Percentiles rank a stretch among this genome's conserved stretches.
Evolutionary conservation across 2,797 vertebrate species (phyloP).

Genomic region (Phalloptychus januarius): DNA sequence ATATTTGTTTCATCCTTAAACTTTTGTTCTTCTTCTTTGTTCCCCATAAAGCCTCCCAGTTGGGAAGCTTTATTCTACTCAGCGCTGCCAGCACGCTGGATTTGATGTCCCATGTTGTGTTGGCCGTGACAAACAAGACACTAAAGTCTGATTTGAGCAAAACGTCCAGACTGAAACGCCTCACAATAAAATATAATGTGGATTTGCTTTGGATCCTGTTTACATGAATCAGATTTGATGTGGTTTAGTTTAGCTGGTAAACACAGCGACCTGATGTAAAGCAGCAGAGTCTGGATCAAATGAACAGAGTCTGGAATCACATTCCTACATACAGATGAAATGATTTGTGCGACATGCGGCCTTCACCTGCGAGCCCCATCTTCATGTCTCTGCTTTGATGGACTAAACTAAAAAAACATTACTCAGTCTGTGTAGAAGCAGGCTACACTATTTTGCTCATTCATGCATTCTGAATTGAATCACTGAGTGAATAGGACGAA

Average conservation of each 20-base stretch:
- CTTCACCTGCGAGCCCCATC: neutral
- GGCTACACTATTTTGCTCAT: constrained; percentile 37
- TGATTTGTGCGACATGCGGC: neutral
- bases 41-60: neutral
- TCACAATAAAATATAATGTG: neutral
- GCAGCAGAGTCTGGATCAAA: neutral
- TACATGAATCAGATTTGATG: neutral
- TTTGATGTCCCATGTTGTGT: neutral
- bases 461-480: constrained; percentile 37
- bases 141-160: neutral
- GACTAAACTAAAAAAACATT: constrained; percentile 20
- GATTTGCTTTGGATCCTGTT: neutral
- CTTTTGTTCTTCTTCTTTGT: constrained; percentile 1
- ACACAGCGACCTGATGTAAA: neutral
- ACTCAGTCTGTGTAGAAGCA: constrained; percentile 18
- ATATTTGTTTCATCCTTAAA: neutral
- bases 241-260: neutral
- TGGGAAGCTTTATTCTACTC: neutral
- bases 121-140: neutral
- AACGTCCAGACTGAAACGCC: neutral
- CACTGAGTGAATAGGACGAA: constrained; percentile 10
- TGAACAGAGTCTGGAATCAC: neutral
- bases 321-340: constrained; percentile 9
- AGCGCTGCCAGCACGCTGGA: neutral
- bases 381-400: constrained; percentile 6